A percentile compares a stretch with the other conserved stretches of the same genome.
Evolutionary conservation across 53 echinoderm and acorn worm species (phyloP).

Genomic region (Zoroaster sp.): DNA sequence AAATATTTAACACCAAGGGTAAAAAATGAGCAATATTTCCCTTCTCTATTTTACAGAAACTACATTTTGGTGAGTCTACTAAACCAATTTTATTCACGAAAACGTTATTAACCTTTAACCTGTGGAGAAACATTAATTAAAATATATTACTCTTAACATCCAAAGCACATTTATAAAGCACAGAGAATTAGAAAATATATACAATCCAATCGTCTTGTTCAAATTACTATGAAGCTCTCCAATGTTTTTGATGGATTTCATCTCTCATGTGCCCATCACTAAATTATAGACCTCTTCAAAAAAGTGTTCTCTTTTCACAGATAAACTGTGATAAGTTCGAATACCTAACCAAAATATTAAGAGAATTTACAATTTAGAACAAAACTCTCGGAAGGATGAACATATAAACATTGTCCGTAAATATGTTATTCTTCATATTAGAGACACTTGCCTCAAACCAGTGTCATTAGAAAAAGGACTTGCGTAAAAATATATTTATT

Average conservation of each 20-base stretch:
- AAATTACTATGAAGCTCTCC: not conserved
- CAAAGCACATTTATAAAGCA: not conserved
- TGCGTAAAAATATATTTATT: too few relatives aligned
- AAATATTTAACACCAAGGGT: not conserved
- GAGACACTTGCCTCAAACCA: not conserved
- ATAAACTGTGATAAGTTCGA: not conserved
- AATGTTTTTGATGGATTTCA: not conserved
- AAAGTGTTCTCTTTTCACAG: not conserved
- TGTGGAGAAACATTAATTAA: not conserved
- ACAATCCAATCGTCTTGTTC: not conserved
- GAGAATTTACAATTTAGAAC: not conserved
- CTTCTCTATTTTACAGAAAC: not conserved
- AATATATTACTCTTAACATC: not conserved
- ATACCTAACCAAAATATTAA: not conserved
- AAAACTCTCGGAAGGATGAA: not conserved
- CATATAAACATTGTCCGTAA: not conserved
- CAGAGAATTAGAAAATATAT: not conserved
- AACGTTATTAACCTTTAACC: not conserved
- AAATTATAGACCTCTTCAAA: not conserved
- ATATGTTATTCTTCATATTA: not conserved
- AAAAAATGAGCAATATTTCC: not conserved
- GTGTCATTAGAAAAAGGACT: not conserved
- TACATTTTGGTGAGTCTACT: not conserved
- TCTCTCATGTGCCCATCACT: not conserved
- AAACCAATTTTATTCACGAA: not conserved